Percentiles rank a stretch among this genome's conserved stretches.
These are phyloP conservation scores for Botrylloides violaceus DNA, from an alignment of 23 tunicate species.

Conservation along the genomic window DNA sequence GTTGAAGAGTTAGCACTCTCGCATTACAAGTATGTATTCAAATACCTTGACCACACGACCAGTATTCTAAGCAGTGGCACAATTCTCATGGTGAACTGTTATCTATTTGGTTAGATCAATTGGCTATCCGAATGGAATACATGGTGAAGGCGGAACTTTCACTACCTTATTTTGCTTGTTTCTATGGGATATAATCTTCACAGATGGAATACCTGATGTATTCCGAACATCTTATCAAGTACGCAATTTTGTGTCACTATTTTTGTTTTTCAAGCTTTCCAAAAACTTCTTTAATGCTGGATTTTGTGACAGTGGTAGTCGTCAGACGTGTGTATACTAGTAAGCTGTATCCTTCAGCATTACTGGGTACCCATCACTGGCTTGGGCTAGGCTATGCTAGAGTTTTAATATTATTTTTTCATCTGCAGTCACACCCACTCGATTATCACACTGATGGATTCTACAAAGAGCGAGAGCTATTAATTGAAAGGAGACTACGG, in stretches of 20 bases:
- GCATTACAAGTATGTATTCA: constrained; percentile 55
- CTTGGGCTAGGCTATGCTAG: no score
- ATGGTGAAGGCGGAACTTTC: constrained; percentile 85
- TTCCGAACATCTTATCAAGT: constrained; percentile 78
- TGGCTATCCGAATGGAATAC: constrained; percentile 59
- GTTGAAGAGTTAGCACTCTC: constrained; percentile 79
- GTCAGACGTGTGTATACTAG: neutral
- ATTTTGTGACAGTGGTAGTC: neutral
- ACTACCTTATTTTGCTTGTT: constrained; percentile 55
- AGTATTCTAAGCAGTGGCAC: neutral
- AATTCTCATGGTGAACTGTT: no score
- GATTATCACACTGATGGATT: constrained; percentile 69
- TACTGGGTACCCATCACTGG: no score
- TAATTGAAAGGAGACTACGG: constrained; percentile 37
- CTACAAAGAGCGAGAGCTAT: constrained; percentile 28
- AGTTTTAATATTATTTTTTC: no score
- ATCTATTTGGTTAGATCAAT: constrained; percentile 20
- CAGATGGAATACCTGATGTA: constrained; percentile 65
- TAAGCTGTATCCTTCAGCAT: neutral
- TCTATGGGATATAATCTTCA: constrained; percentile 89
- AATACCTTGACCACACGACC: neutral
- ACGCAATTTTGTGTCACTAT: neutral
- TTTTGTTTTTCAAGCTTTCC: constrained; percentile 1
- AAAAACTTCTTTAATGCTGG: constrained; percentile 4
- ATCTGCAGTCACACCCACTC: constrained; percentile 55